phyloP scores from a whole-genome alignment of 2,888 invertebrate genomes.

The Heliconius hortense region DNA sequence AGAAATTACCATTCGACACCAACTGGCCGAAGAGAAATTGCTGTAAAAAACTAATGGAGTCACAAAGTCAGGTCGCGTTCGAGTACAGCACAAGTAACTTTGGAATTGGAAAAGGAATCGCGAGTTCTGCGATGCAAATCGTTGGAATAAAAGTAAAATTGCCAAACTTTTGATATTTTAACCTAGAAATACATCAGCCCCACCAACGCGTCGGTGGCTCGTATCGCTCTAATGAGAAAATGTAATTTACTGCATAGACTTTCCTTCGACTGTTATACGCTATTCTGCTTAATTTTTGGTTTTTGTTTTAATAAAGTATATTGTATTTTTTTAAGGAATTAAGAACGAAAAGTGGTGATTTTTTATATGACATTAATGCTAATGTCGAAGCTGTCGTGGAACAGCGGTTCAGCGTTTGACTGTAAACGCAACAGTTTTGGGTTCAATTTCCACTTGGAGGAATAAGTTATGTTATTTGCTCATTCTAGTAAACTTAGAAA shows the following conservation, averaged over 20 bases:
- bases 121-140: slow-evolving; percentile 67
- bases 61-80: slow-evolving; percentile 45
- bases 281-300: neutral
- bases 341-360: neutral
- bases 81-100: slow-evolving; percentile 61
- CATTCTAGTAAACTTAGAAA: too few relatives aligned
- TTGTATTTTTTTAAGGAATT: neutral
- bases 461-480: too few relatives aligned
- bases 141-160: slow-evolving; percentile 68
- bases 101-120: slow-evolving; percentile 71
- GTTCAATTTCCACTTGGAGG: too few relatives aligned
- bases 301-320: neutral
- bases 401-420: too few relatives aligned
- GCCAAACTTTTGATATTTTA: slow-evolving; percentile 65
- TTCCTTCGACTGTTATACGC: neutral
- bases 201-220: slow-evolving; percentile 34
- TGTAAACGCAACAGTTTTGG: too few relatives aligned
- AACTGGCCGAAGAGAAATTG: slow-evolving; percentile 45
- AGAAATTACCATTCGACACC: slow-evolving; percentile 42
- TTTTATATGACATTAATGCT: neutral
- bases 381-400: too few relatives aligned
- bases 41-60: slow-evolving; percentile 48
- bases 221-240: slow-evolving; percentile 40
- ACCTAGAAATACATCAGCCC: slow-evolving; percentile 48
- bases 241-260: slow-evolving; percentile 40